Percentiles rank a stretch among this genome's conserved stretches.
These are phyloP conservation scores for Amiota mariae DNA, from an alignment of 2,888 invertebrate species.

Conservation along the genomic window DNA sequence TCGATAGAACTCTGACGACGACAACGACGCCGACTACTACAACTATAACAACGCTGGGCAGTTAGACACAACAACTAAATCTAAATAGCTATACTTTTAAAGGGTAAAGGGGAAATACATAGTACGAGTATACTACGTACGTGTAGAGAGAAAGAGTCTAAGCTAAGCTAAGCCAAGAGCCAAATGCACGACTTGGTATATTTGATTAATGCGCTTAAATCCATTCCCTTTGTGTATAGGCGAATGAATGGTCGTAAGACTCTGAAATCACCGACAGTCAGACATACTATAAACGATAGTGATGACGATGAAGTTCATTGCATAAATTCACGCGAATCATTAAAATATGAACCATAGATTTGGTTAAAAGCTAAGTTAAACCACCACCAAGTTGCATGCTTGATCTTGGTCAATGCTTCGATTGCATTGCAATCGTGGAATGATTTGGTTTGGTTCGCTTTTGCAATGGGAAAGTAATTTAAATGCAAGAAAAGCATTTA, in stretches of 20 bases:
- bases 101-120: no score
- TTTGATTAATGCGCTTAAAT: slow-evolving; percentile 21
- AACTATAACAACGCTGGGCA: neutral
- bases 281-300: neutral
- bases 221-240: neutral
- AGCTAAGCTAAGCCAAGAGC: neutral
- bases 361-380: neutral
- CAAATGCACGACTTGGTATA: slow-evolving; percentile 18
- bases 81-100: neutral
- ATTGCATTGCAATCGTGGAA: neutral
- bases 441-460: neutral
- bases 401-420: neutral
- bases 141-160: no score
- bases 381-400: neutral
- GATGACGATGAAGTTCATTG: slow-evolving; percentile 25
- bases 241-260: no score
- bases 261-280: neutral
- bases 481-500: slow-evolving; percentile 50
- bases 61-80: neutral
- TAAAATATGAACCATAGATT: slow-evolving; percentile 16
- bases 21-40: neutral
- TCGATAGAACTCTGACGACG: slow-evolving; percentile 11
- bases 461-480: slow-evolving; percentile 63
- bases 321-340: slow-evolving; percentile 26
- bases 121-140: no score